Base-by-base conservation (phyloP, 2,888 invertebrate genomes). In the Diachrysia chrysitis region DNA sequence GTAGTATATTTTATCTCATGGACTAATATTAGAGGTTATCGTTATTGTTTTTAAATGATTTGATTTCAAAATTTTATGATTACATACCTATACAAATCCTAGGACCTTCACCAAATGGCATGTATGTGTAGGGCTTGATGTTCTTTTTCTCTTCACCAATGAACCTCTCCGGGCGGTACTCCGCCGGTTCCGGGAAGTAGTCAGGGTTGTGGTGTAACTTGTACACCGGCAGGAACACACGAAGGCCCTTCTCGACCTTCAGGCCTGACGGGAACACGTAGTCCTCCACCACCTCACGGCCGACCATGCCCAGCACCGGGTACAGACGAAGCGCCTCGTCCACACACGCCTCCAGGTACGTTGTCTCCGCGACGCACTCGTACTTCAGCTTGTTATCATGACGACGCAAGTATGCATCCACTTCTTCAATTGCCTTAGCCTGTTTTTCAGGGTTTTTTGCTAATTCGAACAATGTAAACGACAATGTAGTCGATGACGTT, bases 91-190 rank as follows among this genome's bases (percentile, higher is more conserved):
- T 86, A 68, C 94, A 94, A 51, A 87, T 81, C 67, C 93, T 87
- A 0, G 88, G 91, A 1, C 93, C 93, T 67, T 91, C 93, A 16
- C 94, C 93, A 66, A 93, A 94, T 0, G 93, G 92, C 57, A 92
- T 73, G 67, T 89, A 93, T 0, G 90, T 91, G 58, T 87, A 92
- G 0, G 89, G 90, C 19, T 71, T 87, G 1, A 93, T 83, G 14
- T 87, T 82, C 0, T 73, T 64, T 57, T 83, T 92, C 19, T 88
- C 81, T 1, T 87, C 89, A 0, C 79, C 80, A 0, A 89, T 67
- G 73, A 93, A 93, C 25, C 94, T 77, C 56, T 93, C 92, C 0
- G 94, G 94, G 0, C 69, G 76, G 63, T 78, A 94, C 63, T 76
- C 53, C 7, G 91, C 85, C 0, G 93, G 93, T 0, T 93, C 86